Evolutionary conservation across 2,113 vertebrate species (phyloP), one percentile per base, ranked within the genome.

Genomic region (Thunnus maccoyii): DNA sequence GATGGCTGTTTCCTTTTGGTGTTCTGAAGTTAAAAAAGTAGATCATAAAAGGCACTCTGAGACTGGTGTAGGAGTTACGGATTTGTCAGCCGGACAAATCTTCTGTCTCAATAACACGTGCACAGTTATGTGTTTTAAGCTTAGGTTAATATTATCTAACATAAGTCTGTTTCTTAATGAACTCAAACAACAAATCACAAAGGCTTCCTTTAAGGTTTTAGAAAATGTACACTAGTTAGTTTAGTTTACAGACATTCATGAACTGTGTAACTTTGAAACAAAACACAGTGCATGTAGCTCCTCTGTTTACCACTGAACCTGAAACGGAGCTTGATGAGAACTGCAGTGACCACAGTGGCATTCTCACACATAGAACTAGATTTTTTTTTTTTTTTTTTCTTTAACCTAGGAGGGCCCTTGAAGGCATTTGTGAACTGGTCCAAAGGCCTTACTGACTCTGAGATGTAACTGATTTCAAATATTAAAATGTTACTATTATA

Each of bases 141-240:
- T 95, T 74, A 57, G 95, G 94, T 92, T 93, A 72, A 89, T 94
- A 95, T 86, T 66, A 82, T 79, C 70, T 70, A 82, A 77, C 30
- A 46, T 27, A 57, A 41, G 36, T 82, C 51, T 70, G 61, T 50
- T 67, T 71, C 54, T 7, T 47, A 55, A 61, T 14, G n/a, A 93
- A 94, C 92, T 90, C 30, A 91, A 93, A 94, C 95, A 95, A 92
- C 94, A 75, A 90, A 94, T 95, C 94, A 96, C 94, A 90, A 91
- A 93, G 84, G 94, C 95, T 96, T 96, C 94, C 94, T 86, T 80
- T 71, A 79, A 85, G 70, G 74, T 93, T 91, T 88, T 89, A 83
- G 65, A 70, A 86, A 88, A 76, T 85, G 90, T 89, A 91, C 84
- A 82, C 83, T 89, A 89, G 89, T 50, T 85, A 79, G 69, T 78